Evolutionary conservation across 2,113 vertebrate species (phyloP).

Genomic region (Glaucidium brasilianum): DNA sequence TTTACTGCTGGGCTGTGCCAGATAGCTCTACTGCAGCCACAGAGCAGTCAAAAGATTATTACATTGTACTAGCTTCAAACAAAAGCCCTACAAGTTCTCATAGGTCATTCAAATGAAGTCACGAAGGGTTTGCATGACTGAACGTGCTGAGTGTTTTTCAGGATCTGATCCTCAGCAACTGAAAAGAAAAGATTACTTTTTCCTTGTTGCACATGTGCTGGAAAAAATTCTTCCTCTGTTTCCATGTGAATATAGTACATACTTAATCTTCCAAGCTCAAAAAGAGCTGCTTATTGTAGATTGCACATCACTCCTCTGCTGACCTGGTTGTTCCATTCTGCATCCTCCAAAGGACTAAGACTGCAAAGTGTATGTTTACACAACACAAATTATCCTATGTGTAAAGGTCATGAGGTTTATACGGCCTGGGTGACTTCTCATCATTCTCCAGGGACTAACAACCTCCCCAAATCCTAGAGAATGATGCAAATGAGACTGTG

Average conservation of each 20-base stretch:
- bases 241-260: neutral
- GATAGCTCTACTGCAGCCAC: neutral
- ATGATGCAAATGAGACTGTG: neutral
- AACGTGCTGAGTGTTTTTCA: neutral
- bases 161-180: neutral
- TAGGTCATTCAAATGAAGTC: neutral
- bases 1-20: neutral
- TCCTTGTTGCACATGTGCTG: neutral
- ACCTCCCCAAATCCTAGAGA: neutral
- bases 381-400: neutral
- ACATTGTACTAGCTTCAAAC: neutral
- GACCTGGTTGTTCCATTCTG: neutral
- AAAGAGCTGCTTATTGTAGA: neutral
- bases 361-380: neutral
- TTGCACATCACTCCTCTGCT: neutral
- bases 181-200: neutral
- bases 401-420: neutral
- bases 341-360: neutral
- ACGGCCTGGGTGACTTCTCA: neutral
- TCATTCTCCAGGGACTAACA: neutral
- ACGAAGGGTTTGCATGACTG: neutral
- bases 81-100: neutral
- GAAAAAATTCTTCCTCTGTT: neutral
- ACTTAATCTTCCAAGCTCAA: neutral
- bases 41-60: neutral